phyloP scores from a whole-genome alignment of 2,888 invertebrate species.

The Hyposoter didymator region DNA sequence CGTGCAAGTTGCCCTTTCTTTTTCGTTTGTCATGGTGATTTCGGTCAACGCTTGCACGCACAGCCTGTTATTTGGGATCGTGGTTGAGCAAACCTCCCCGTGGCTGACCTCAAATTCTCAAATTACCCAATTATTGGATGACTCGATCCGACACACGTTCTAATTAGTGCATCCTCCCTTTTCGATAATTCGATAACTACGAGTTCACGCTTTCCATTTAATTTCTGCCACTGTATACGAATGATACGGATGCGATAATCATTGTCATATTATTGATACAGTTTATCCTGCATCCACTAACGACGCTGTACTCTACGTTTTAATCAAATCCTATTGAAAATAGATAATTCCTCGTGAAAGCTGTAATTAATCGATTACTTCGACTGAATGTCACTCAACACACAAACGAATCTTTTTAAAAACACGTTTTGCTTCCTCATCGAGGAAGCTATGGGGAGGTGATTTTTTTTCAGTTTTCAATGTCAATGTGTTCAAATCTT shows the following conservation, averaged over 20 bases:
- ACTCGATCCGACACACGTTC: conserved; percentile 31
- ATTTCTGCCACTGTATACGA: conserved; percentile 5
- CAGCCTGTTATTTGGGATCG: conserved; percentile 1
- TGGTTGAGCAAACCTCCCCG: conserved; percentile 19
- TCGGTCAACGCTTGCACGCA: background rate
- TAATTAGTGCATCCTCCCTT: conserved; percentile 29
- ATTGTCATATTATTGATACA: background rate
- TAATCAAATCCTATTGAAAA: background rate
- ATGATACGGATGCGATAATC: conserved; percentile 20
- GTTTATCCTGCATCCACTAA: background rate
- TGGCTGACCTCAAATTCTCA: background rate
- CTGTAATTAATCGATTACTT: background rate
- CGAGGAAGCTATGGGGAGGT: too few relatives aligned
- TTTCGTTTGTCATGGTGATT: conserved; percentile 6
- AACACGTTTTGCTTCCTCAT: background rate
- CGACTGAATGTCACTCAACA: background rate
- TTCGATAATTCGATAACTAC: conserved; percentile 47
- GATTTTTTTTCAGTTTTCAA: too few relatives aligned
- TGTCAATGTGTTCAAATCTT: too few relatives aligned
- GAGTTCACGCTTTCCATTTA: conserved; percentile 8
- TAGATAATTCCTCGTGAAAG: background rate
- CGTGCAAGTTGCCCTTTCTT: background rate
- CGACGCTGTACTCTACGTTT: background rate
- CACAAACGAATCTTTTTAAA: background rate
- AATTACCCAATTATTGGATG: conserved; percentile 51